Conservation (phyloP, 2,797 vertebrate genomes). For the Galago senegalensis region DNA sequence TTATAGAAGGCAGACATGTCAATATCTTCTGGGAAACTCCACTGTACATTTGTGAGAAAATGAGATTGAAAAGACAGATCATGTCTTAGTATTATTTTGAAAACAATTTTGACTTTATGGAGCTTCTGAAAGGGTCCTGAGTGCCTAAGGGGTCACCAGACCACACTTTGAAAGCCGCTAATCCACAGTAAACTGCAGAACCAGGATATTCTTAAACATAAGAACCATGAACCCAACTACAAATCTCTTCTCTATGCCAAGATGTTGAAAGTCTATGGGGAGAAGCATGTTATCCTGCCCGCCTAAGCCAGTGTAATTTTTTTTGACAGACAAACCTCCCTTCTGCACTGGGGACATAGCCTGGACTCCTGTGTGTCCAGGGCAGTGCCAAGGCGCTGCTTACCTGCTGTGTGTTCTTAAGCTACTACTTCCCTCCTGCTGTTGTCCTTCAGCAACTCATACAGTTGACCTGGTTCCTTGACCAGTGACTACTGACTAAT, state of each 20-base stretch:
- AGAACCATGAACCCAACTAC: background rate
- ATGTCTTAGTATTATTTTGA: background rate
- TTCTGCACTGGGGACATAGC: background rate
- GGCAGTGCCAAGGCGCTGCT: no score
- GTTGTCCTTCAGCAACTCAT: background rate
- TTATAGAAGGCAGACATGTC: background rate
- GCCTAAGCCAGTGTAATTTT: background rate
- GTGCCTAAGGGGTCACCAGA: background rate
- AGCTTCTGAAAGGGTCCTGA: background rate
- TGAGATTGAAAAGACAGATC: conserved; percentile 32
- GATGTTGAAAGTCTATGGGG: background rate
- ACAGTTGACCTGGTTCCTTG: background rate
- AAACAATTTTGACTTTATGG: background rate
- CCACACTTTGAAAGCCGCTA: background rate
- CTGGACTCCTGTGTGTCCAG: background rate
- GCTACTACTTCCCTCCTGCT: background rate
- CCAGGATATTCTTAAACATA: background rate
- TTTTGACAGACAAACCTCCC: background rate
- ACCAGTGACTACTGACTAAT: background rate
- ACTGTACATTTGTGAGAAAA: background rate
- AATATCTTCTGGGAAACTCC: background rate
- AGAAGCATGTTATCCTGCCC: background rate
- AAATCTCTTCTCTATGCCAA: background rate
- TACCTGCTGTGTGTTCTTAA: background rate
- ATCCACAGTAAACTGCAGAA: background rate